Percentiles rank a stretch among this genome's conserved stretches.
phyloP scores from a whole-genome alignment of 2,888 invertebrate genomes.

The Acleris emargana region DNA sequence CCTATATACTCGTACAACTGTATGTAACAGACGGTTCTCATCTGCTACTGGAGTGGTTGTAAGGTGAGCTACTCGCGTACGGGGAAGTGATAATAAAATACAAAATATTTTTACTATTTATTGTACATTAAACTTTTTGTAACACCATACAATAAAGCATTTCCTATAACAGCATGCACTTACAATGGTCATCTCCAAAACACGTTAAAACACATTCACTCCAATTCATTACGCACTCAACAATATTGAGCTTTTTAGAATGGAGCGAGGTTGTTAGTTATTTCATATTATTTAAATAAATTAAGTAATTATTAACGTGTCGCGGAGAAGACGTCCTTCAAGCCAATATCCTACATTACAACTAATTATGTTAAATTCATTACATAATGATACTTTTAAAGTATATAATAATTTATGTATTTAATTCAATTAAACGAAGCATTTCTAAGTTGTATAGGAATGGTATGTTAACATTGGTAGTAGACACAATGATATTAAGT shows the following conservation, averaged over 20 bases:
- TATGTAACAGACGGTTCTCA: too few relatives aligned
- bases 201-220: conserved; percentile 16
- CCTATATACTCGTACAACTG: too few relatives aligned
- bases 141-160: conserved; percentile 76
- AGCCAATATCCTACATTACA: conserved; percentile 29
- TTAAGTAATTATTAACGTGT: conserved; percentile 10
- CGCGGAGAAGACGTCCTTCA: conserved; percentile 20
- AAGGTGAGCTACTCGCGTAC: too few relatives aligned
- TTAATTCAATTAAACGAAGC: conserved; percentile 29
- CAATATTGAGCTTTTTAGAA: neutral
- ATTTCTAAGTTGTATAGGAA: conserved; percentile 29
- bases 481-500: conserved; percentile 17
- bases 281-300: neutral
- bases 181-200: conserved; percentile 37
- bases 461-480: conserved; percentile 35
- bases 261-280: neutral
- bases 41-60: too few relatives aligned
- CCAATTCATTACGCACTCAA: neutral
- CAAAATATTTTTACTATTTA: conserved; percentile 62
- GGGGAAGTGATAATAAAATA: neutral
- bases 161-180: conserved; percentile 66
- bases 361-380: conserved; percentile 26
- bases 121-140: conserved; percentile 71
- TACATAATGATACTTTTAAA: conserved; percentile 37
- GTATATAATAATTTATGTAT: conserved; percentile 35